These are phyloP conservation scores for Rallus crepitans DNA, from an alignment of 2,797 vertebrate species.

Conservation along the genomic window DNA sequence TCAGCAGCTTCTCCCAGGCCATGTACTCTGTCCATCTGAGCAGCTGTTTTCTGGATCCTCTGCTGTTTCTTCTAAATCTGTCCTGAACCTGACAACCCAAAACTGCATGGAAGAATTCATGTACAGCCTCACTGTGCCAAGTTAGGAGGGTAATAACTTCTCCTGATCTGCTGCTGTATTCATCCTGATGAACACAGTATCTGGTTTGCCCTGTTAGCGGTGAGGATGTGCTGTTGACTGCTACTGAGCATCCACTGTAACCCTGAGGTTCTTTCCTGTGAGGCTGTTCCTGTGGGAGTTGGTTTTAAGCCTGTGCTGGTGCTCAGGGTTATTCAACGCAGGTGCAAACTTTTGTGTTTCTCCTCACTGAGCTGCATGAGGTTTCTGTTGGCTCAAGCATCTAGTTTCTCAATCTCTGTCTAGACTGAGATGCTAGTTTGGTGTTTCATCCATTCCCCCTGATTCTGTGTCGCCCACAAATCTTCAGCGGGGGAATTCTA, in stretches of 20 bases:
- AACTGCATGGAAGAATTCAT: not conserved
- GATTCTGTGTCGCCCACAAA: not conserved
- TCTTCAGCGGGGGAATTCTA: not conserved
- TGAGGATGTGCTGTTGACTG: not conserved
- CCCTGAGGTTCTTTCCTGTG: not conserved
- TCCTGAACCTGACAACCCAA: not conserved
- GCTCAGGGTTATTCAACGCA: not conserved
- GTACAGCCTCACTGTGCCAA: not conserved
- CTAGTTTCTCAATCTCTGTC: not conserved
- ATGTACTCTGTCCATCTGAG: not conserved
- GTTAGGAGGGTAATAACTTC: not conserved
- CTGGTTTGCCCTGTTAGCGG: not conserved
- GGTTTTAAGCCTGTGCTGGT: not conserved
- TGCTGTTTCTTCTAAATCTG: not conserved
- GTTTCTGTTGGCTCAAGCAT: not conserved
- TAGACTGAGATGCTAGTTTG: not conserved
- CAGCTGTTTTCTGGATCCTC: not conserved
- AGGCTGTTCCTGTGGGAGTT: not conserved
- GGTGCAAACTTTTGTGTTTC: not conserved
- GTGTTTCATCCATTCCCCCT: not conserved
- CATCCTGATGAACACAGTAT: fast-evolving
- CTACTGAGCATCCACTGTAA: not conserved
- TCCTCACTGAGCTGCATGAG: not conserved
- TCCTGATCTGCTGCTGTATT: not conserved
- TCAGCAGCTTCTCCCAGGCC: not conserved